Conservation (phyloP, 2,888 invertebrate genomes). For the Nycteola revayana region DNA sequence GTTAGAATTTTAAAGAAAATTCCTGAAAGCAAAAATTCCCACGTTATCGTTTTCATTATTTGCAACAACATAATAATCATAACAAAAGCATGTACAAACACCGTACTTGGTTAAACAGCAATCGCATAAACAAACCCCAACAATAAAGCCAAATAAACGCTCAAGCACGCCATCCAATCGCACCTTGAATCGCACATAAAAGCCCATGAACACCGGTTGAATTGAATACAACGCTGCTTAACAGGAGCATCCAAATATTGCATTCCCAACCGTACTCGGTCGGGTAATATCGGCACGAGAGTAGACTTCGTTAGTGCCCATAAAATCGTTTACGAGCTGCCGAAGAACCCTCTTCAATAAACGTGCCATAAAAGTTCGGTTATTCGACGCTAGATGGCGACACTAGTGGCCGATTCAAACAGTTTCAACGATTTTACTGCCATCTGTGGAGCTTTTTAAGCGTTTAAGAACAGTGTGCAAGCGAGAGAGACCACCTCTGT, state of each 20-base stretch:
- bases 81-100: conserved; percentile 78
- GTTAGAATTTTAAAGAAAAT: conserved; percentile 26
- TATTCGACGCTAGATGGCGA: conserved; percentile 79
- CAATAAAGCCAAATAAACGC: conserved; percentile 82
- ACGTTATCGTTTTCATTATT: conserved; percentile 63
- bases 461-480: conserved; percentile 57
- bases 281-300: conserved; percentile 77
- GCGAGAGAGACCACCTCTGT: conserved; percentile 35
- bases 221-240: conserved; percentile 75
- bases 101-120: conserved; percentile 80
- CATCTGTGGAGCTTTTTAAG: conserved; percentile 80
- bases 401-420: conserved; percentile 76
- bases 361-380: conserved; percentile 80
- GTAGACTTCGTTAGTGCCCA: conserved; percentile 77
- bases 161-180: conserved; percentile 81
- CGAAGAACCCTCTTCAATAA: conserved; percentile 81
- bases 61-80: conserved; percentile 78
- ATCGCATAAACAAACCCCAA: conserved; percentile 82
- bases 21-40: conserved; percentile 46
- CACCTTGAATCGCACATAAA: conserved; percentile 82
- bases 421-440: conserved; percentile 77
- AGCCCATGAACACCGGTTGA: conserved; percentile 77
- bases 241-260: conserved; percentile 76
- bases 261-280: conserved; percentile 73
- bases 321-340: conserved; percentile 82